Conservation (phyloP, 2,797 vertebrate genomes). For the Rhabdophis nuchalis region DNA sequence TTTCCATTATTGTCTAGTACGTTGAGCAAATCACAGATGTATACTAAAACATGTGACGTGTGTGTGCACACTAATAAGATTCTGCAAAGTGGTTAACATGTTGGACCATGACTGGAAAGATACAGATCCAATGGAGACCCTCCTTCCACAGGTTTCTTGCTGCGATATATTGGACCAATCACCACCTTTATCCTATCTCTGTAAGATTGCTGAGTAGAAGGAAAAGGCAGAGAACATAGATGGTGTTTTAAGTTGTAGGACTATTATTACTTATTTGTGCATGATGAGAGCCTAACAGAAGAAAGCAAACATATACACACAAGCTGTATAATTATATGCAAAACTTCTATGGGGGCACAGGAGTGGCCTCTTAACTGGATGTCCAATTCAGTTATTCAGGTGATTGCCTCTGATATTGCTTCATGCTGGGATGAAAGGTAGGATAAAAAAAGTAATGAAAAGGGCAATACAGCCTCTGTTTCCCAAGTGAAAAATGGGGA, state of each 20-base stretch:
- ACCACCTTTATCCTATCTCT: background rate
- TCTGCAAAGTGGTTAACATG: background rate
- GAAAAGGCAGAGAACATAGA: background rate
- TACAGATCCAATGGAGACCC: background rate
- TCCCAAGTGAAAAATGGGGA: background rate
- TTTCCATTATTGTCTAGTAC: background rate
- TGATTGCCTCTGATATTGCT: background rate
- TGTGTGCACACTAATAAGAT: background rate
- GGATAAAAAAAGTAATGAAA: background rate
- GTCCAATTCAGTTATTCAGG: background rate
- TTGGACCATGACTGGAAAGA: background rate
- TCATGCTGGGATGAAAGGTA: background rate
- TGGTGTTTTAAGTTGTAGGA: background rate
- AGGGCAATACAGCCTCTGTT: background rate
- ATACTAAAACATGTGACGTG: background rate
- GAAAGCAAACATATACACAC: background rate
- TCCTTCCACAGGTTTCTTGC: background rate
- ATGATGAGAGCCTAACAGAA: background rate
- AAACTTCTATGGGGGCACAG: background rate
- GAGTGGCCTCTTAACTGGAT: background rate
- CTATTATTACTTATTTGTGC: background rate
- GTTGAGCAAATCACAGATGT: background rate
- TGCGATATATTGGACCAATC: background rate
- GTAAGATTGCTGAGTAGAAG: background rate
- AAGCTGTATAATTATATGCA: background rate